phyloP scores from a whole-genome alignment of 2,797 vertebrate species.

The Discoglossus pictus region DNA sequence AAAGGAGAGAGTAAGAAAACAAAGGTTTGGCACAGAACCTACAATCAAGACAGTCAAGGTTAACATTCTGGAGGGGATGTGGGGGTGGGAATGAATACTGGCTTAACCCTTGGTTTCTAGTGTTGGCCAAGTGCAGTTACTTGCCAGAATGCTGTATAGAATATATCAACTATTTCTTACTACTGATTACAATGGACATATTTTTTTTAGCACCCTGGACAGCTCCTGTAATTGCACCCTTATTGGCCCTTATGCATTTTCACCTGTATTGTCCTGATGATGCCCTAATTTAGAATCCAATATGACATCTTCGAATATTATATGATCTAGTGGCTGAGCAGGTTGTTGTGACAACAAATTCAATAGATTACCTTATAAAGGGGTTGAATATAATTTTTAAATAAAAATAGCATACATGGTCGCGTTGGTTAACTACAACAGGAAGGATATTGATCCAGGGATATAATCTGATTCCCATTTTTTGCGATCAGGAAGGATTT shows the following conservation, averaged over 20 bases:
- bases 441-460: no score
- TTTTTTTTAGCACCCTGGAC: constrained; percentile 47
- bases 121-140: not conserved
- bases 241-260: constrained; percentile 27
- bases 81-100: constrained; percentile 25
- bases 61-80: constrained; percentile 36
- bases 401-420: no score
- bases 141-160: not conserved
- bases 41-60: constrained; percentile 49
- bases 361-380: no score
- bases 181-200: constrained; percentile 36
- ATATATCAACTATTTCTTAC: not conserved
- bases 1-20: constrained; percentile 35
- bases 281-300: not conserved
- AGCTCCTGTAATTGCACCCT: constrained; percentile 47
- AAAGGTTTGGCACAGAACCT: constrained; percentile 46
- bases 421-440: no score
- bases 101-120: constrained; percentile 31
- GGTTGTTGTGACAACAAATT: no score
- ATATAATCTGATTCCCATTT: no score
- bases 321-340: no score
- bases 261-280: constrained; percentile 26
- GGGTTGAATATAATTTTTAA: no score
- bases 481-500: no score
- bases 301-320: not conserved